Percentiles rank a stretch among this genome's conserved stretches.
phyloP scores from a whole-genome alignment of 2,888 invertebrate species.

The Cecidostiba fungosa region DNA sequence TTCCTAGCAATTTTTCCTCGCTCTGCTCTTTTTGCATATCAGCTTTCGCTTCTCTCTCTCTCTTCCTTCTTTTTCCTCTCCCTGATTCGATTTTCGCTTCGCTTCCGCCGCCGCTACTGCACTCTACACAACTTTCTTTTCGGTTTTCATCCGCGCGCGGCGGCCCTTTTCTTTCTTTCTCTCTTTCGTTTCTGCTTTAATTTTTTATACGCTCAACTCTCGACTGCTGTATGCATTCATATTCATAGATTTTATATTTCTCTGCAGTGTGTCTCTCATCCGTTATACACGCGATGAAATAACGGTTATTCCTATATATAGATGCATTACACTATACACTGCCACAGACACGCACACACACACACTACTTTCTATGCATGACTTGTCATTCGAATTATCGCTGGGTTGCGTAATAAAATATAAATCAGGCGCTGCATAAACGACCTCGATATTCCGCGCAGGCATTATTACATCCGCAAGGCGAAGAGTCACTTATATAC shows the following conservation, averaged over 20 bases:
- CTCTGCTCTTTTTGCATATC: slow-evolving; percentile 54
- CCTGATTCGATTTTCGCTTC: slow-evolving; percentile 50
- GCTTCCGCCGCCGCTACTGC: slow-evolving; percentile 23
- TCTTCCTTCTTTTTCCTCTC: not conserved
- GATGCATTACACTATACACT: not conserved
- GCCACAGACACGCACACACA: too few species aligned
- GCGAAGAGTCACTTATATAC: too few species aligned
- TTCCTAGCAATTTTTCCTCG: slow-evolving; percentile 55
- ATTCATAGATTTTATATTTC: slow-evolving; percentile 34
- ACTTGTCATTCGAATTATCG: slow-evolving; percentile 31
- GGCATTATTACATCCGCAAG: not conserved
- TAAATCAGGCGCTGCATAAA: not conserved
- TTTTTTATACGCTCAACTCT: not conserved
- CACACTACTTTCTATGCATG: not conserved
- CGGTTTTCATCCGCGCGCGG: slow-evolving; percentile 30
- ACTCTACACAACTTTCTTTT: slow-evolving; percentile 24
- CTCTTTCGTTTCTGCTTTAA: not conserved
- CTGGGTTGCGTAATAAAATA: slow-evolving; percentile 5
- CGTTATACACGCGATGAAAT: not conserved
- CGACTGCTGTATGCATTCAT: slow-evolving; percentile 6
- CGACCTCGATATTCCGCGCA: not conserved
- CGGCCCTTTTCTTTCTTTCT: not conserved
- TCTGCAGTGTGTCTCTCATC: not conserved
- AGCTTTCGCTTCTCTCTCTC: slow-evolving; percentile 35
- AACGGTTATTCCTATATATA: not conserved